Conservation (phyloP, 2,888 invertebrate species). For the Nasonia oneida region DNA sequence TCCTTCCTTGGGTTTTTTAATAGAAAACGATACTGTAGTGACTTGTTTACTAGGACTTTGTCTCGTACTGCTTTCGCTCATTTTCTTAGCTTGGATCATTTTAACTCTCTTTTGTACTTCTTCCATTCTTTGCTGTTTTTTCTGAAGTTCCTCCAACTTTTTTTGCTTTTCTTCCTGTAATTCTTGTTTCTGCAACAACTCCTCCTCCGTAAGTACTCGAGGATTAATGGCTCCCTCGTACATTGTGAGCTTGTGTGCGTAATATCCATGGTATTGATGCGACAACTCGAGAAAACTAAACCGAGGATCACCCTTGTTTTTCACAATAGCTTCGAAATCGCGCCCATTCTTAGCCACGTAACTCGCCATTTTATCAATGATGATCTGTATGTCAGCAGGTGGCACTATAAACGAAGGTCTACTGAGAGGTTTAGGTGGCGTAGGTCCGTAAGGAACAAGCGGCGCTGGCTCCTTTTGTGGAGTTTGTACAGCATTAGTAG, state of each 20-base stretch:
- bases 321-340: slow-evolving; percentile 94
- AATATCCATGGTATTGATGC: slow-evolving; percentile 91
- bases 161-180: slow-evolving; percentile 76
- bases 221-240: slow-evolving; percentile 77
- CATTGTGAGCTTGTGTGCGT: slow-evolving; percentile 84
- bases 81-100: slow-evolving; percentile 77
- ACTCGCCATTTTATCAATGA: slow-evolving; percentile 97
- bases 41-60: slow-evolving; percentile 71
- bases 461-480: slow-evolving; percentile 69
- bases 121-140: slow-evolving; percentile 77
- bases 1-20: slow-evolving; percentile 89
- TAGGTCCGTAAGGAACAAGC: slow-evolving; percentile 76
- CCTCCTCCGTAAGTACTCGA: slow-evolving; percentile 76
- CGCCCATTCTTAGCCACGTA: slow-evolving; percentile 98
- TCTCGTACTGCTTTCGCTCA: slow-evolving; percentile 72
- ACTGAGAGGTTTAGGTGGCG: slow-evolving; percentile 76
- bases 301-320: slow-evolving; percentile 90
- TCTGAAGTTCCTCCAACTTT: slow-evolving; percentile 75
- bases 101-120: slow-evolving; percentile 77
- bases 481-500: slow-evolving; percentile 51
- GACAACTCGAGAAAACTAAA: slow-evolving; percentile 91
- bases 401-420: slow-evolving; percentile 83
- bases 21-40: slow-evolving; percentile 89
- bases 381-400: slow-evolving; percentile 89
- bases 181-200: slow-evolving; percentile 75